Evolutionary conservation across 2,797 vertebrate genomes (phyloP), one percentile per base, ranked within the genome.

Genomic region (Mionectes olivaceus): DNA sequence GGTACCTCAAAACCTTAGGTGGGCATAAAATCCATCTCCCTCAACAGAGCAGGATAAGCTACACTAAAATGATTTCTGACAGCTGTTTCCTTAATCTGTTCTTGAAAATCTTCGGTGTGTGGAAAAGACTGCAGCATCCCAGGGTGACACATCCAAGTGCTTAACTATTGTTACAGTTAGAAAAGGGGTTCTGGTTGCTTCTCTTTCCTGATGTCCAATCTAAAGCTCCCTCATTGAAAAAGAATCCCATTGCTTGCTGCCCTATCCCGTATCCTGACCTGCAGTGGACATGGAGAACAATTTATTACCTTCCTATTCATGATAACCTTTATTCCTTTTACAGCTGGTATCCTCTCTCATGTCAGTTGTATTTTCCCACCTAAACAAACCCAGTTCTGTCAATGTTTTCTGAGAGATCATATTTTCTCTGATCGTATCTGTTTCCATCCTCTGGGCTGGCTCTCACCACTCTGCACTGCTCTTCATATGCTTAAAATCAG

Each of bases 51-150:
- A 91, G 68, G 68, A 64, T 46, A 87, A 92, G 41, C 44, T 63
- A 49, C 16, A 90, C 59, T 63, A 46, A 92, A 89, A 93, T 17
- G 5, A 85, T 89, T 92, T 90, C 79, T 87, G 91, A 77, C 84
- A 93, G 87, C 78, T 80, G 47, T 83, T 95, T 87, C 74, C 78
- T 93, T 89, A 85, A 91, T 87, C 89, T 83, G 16, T 63, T 76
- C 64, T 74, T 70, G 70, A 89, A 95, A 89, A 90, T 80, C 78
- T 94, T 44, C 0, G 0, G 21, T 14, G 56, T 63, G 60, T 6
- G 2, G 56, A 59, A 84, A 79, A 39, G 35, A 39, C 91, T 50
- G 32, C 59, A 87, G 63, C 81, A 71, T 80, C 50, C 67, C 70
- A 37, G 47, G 37, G 33, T 83, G 90, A 93, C 81, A 94, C 13